phyloP scores from a whole-genome alignment of 2,797 vertebrate genomes.

The Cyclura pinguis region DNA sequence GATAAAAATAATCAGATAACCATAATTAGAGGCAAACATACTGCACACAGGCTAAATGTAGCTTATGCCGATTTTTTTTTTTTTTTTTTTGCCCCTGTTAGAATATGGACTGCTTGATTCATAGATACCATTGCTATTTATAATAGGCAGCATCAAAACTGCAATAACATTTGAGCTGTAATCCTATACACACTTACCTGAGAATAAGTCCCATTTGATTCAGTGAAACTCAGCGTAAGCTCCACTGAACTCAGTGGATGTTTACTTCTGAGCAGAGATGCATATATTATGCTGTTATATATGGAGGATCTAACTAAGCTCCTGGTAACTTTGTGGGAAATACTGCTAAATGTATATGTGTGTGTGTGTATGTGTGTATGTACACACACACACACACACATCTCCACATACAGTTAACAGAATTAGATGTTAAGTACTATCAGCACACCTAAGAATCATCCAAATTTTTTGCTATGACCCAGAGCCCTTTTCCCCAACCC shows the following conservation, averaged over 20 bases:
- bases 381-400: too few relatives aligned
- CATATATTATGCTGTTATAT: not conserved
- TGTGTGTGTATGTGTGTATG: too few relatives aligned
- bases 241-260: not conserved
- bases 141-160: not conserved
- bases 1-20: constrained; percentile 34
- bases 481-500: not conserved
- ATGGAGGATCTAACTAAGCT: too few relatives aligned
- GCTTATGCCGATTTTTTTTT: constrained; percentile 49
- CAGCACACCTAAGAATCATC: not conserved
- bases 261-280: not conserved
- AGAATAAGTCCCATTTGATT: not conserved
- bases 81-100: constrained; percentile 27
- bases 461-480: not conserved
- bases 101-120: constrained; percentile 10
- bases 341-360: too few relatives aligned
- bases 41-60: constrained; percentile 1
- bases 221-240: not conserved
- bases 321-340: not conserved
- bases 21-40: constrained; percentile 27
- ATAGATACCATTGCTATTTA: not conserved
- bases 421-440: not conserved
- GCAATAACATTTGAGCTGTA: not conserved
- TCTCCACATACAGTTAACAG: not conserved
- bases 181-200: not conserved